Conservation (phyloP, 2,888 invertebrate species). For the Watsonalla cultraria region DNA sequence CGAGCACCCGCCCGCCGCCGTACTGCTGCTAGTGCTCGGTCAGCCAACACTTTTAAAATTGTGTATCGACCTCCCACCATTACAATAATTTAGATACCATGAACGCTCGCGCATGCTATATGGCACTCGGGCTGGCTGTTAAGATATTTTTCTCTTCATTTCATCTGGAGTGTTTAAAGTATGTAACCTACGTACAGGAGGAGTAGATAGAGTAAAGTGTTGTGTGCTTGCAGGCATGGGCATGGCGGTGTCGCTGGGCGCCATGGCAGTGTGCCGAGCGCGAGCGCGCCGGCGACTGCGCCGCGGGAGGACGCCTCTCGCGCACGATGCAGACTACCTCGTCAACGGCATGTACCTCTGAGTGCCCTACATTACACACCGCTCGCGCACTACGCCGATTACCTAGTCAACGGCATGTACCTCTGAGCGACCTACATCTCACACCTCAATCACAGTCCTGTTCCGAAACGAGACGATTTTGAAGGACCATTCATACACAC, state of each 20-base stretch:
- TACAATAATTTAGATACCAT: too few relatives aligned
- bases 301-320: constrained; percentile 88
- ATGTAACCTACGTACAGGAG: not conserved
- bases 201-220: not conserved
- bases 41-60: constrained; percentile 10
- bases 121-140: too few relatives aligned
- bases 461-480: too few relatives aligned
- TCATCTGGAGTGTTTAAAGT: too few relatives aligned
- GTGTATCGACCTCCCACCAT: too few relatives aligned
- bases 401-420: constrained; percentile 88
- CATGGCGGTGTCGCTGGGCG: constrained; percentile 88
- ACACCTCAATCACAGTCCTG: not conserved
- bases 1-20: constrained; percentile 87
- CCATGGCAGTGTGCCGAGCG: constrained; percentile 90
- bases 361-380: constrained; percentile 19
- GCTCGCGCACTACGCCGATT: not conserved
- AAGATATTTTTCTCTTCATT: too few relatives aligned
- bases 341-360: constrained; percentile 99
- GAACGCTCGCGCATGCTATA: too few relatives aligned
- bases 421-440: constrained; percentile 75
- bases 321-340: constrained; percentile 97
- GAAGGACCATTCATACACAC: too few relatives aligned
- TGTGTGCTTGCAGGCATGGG: constrained; percentile 79
- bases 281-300: constrained; percentile 87
- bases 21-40: constrained; percentile 88